phyloP scores from a whole-genome alignment of 2,113 vertebrate species.

The Grammomys surdaster region DNA sequence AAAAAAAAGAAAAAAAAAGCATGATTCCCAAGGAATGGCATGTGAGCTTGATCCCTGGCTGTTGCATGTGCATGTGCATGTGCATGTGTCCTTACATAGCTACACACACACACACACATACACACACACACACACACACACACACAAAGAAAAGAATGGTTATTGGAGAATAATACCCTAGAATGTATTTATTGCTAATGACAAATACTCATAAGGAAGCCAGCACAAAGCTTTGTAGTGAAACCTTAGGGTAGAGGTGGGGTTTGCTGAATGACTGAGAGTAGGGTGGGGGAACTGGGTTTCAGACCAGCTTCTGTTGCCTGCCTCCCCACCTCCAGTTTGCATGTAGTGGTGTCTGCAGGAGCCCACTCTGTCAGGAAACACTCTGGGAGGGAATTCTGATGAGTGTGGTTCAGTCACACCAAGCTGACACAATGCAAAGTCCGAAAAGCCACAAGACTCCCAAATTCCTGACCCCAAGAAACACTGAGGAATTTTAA shows the following conservation, averaged over 20 bases:
- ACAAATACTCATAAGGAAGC: not conserved
- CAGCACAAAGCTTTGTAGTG: not conserved
- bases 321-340: not conserved
- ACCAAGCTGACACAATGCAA: not conserved
- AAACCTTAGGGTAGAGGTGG: not conserved
- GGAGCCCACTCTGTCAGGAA: not conserved
- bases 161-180: not conserved
- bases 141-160: not conserved
- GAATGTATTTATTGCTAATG: not conserved
- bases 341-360: not conserved
- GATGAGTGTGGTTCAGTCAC: not conserved
- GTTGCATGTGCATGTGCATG: not conserved
- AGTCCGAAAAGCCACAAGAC: not conserved
- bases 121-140: not conserved
- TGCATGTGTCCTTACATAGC: not conserved
- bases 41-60: not conserved
- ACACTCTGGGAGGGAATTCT: not conserved
- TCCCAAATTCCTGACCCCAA: not conserved
- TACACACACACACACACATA: not conserved
- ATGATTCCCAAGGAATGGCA: not conserved
- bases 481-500: not conserved
- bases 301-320: not conserved
- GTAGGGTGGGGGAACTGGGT: not conserved
- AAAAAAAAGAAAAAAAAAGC: no score
- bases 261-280: not conserved